These are phyloP conservation scores for Varanus salvator DNA, from an alignment of 2,113 vertebrate genomes.

Conservation along the genomic window DNA sequence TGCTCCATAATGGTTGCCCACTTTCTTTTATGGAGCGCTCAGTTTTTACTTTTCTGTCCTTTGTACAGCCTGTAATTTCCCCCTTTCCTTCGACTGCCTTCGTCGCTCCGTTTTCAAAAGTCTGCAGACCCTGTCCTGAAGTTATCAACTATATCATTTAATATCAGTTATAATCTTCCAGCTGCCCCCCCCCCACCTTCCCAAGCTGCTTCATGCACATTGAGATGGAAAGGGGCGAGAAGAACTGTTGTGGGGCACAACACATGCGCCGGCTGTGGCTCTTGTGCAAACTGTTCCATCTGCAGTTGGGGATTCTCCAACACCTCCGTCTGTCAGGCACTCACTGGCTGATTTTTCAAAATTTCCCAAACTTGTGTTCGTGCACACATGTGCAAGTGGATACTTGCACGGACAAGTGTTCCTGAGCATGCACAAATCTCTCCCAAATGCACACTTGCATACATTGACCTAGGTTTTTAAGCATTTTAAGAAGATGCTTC, in stretches of 20 bases:
- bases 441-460: too few relatives aligned
- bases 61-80: slow-evolving; percentile 98
- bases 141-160: slow-evolving; percentile 85
- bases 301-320: too few relatives aligned
- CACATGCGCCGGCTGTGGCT: too few relatives aligned
- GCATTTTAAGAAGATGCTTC: too few relatives aligned
- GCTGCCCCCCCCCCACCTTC: slow-evolving; percentile 51
- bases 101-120: slow-evolving; percentile 80
- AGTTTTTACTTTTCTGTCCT: slow-evolving; percentile 88
- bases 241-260: neutral
- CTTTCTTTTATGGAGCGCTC: slow-evolving; percentile 95
- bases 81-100: slow-evolving; percentile 75
- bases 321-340: too few relatives aligned
- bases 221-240: slow-evolving; percentile 45
- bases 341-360: too few relatives aligned
- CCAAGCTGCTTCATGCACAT: slow-evolving; percentile 40
- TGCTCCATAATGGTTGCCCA: slow-evolving; percentile 92
- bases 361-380: too few relatives aligned
- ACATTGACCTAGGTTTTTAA: too few relatives aligned
- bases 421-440: too few relatives aligned
- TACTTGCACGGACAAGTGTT: too few relatives aligned
- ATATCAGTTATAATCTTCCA: slow-evolving; percentile 78
- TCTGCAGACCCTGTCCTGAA: slow-evolving; percentile 71
- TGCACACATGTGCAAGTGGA: too few relatives aligned
- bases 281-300: too few relatives aligned